Conservation (phyloP, 2,888 invertebrate genomes). For the Tryphoninae sp. region DNA sequence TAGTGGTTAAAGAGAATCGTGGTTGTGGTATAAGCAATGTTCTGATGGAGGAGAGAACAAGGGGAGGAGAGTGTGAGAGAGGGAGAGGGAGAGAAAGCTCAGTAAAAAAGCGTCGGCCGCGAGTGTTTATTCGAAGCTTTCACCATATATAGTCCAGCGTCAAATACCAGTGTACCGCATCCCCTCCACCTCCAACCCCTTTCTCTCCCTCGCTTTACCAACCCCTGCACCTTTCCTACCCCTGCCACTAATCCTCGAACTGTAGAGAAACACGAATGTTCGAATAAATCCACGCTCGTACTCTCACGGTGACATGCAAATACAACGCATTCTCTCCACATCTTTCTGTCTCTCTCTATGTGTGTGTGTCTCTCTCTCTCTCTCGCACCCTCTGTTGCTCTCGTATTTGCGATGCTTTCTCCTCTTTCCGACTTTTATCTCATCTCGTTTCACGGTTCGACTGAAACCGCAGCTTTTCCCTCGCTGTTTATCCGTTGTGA, state of each 20-base stretch:
- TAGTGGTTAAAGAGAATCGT: slow-evolving; percentile 44
- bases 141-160: slow-evolving; percentile 29
- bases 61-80: slow-evolving; percentile 14
- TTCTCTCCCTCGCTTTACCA: not conserved
- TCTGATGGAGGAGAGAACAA: slow-evolving; percentile 21
- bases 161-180: slow-evolving; percentile 30
- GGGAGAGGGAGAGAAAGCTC: slow-evolving; percentile 17
- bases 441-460: not conserved
- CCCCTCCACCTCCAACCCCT: not conserved
- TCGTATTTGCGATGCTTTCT: slow-evolving; percentile 18
- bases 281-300: slow-evolving; percentile 43
- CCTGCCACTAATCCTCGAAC: slow-evolving; percentile 48
- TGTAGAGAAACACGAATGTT: slow-evolving; percentile 37
- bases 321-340: slow-evolving; percentile 33
- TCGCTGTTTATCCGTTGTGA: not conserved
- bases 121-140: slow-evolving; percentile 59
- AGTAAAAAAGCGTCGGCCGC: slow-evolving; percentile 39
- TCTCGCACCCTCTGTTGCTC: not conserved
- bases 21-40: slow-evolving; percentile 51
- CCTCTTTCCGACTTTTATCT: slow-evolving; percentile 1
- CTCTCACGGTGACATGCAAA: slow-evolving; percentile 45
- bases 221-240: not conserved
- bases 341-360: slow-evolving; percentile 16
- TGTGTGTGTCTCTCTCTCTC: not conserved
- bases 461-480: not conserved